Percentiles rank a stretch among this genome's conserved stretches.
phyloP scores from a whole-genome alignment of 1,140 invertebrate species.

The Cepaea nemoralis region DNA sequence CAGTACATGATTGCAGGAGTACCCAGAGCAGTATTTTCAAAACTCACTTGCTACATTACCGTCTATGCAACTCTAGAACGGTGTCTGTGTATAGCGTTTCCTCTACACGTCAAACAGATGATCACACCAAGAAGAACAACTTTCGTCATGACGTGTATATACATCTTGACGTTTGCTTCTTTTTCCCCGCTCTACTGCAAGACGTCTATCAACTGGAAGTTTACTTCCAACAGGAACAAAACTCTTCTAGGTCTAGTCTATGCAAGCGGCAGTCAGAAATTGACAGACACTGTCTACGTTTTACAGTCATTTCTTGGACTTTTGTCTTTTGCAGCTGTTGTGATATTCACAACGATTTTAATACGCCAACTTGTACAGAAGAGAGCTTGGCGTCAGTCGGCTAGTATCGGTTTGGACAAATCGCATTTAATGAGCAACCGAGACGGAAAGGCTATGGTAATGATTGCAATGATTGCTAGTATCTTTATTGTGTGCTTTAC shows the following conservation, averaged over 20 bases:
- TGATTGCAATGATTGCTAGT: background rate
- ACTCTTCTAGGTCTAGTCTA: background rate
- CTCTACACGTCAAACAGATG: background rate
- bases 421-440: background rate
- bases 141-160: background rate
- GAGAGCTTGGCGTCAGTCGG: background rate
- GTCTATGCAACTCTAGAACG: background rate
- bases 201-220: background rate
- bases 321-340: background rate
- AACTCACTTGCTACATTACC: constrained; percentile 4
- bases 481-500: background rate
- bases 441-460: background rate
- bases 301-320: background rate
- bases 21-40: background rate
- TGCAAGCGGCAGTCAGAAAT: background rate
- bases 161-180: background rate
- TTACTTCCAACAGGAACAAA: background rate
- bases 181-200: background rate
- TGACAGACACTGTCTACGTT: background rate
- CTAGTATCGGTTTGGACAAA: background rate
- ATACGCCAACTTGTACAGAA: background rate
- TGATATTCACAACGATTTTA: background rate
- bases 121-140: background rate
- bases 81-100: background rate
- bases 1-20: background rate